Percentiles rank a stretch among this genome's conserved stretches.
These are phyloP conservation scores for Oreochromis tanganicae DNA, from an alignment of 2,113 vertebrate genomes.

Conservation along the genomic window DNA sequence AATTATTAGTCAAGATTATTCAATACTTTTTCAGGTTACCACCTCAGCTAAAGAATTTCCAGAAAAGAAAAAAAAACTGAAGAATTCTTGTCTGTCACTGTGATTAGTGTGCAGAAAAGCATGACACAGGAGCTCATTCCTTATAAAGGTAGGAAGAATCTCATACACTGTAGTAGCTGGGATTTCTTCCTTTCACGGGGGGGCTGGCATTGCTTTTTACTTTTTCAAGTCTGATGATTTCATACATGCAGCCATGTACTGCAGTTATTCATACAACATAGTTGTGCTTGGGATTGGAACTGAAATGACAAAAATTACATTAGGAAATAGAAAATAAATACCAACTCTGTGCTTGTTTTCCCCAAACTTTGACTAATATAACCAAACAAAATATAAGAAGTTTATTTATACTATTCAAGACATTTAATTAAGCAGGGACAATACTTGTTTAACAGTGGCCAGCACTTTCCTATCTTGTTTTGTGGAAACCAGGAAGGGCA, in stretches of 20 bases:
- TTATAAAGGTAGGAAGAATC: too few relatives aligned
- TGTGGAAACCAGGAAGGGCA: conserved; percentile 38
- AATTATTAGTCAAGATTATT: background rate
- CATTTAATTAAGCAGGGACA: background rate
- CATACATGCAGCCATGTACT: conserved; percentile 16
- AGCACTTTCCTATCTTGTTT: conserved; percentile 3
- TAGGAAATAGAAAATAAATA: background rate
- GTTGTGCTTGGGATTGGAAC: background rate
- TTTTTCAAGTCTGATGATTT: conserved; percentile 30
- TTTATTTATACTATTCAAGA: conserved; percentile 3
- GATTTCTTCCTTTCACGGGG: too few relatives aligned
- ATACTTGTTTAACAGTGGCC: background rate
- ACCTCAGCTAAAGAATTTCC: too few relatives aligned
- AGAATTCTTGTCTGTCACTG: too few relatives aligned
- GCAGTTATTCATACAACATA: conserved; percentile 1
- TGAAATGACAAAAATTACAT: background rate
- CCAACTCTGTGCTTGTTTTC: background rate
- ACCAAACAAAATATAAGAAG: background rate
- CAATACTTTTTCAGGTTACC: too few relatives aligned
- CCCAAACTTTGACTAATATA: background rate
- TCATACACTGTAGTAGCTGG: too few relatives aligned
- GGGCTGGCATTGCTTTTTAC: background rate
- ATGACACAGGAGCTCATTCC: too few relatives aligned
- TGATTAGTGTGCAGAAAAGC: too few relatives aligned
- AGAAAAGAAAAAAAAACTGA: too few relatives aligned